A percentile compares a stretch with the other conserved stretches of the same genome.
Conservation (phyloP, 1,140 invertebrate species). For the Euwallacea fornicatus region DNA sequence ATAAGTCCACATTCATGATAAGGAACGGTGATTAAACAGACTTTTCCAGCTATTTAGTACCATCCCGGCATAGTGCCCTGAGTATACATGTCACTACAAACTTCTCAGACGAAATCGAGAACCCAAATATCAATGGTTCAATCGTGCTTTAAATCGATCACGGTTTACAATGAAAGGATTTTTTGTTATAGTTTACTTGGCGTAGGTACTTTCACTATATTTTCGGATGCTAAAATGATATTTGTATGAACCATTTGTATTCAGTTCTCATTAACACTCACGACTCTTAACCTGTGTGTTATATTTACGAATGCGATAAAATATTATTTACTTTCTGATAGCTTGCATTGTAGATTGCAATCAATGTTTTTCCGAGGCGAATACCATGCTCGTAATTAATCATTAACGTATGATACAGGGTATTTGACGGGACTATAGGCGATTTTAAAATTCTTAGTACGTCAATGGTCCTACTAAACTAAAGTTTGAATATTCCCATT, state of each 20-base stretch:
- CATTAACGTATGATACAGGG: too few species aligned
- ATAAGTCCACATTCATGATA: conserved; percentile 23
- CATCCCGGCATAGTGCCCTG: not conserved
- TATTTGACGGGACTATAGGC: too few species aligned
- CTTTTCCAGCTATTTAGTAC: conserved; percentile 28
- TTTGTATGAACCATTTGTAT: conserved; percentile 5
- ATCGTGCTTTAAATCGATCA: not conserved
- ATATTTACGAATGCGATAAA: not conserved
- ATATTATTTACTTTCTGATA: too few species aligned
- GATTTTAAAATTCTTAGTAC: too few species aligned
- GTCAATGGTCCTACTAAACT: too few species aligned
- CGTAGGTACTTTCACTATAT: conserved; percentile 28
- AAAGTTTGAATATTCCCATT: too few species aligned
- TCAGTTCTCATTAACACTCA: conserved; percentile 18
- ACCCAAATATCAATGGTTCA: conserved; percentile 2
- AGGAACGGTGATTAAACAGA: conserved; percentile 24
- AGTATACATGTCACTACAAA: conserved; percentile 1
- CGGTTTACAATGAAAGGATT: conserved; percentile 15
- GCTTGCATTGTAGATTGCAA: too few species aligned
- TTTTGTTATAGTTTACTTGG: conserved; percentile 24
- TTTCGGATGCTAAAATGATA: conserved; percentile 20
- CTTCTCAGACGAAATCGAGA: not conserved
- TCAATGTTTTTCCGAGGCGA: too few species aligned
- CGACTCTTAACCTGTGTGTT: conserved; percentile 15
- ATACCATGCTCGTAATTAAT: too few species aligned